Evolutionary conservation across 2,113 vertebrate species (phyloP), one percentile per base, ranked within the genome.

Genomic region (Turdus rufiventris): DNA sequence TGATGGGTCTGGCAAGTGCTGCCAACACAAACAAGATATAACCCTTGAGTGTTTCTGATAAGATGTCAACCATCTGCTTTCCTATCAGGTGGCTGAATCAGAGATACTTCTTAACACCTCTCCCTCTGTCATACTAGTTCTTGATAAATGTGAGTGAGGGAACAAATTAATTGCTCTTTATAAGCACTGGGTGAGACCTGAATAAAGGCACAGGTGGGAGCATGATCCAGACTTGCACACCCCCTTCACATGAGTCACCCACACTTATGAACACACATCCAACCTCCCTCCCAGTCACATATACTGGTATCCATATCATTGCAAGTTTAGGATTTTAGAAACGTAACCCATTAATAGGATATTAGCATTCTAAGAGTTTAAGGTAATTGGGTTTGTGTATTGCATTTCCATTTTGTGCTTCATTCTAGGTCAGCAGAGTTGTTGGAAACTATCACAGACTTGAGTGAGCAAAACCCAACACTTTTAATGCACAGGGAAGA

Each of bases 121-220:
- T 95, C 50, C 82, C 65, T 93, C 88, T 89, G 56, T 94, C 61
- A 79, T 48, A 72, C 53, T 53, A 76, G 72, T 33, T 84, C 89
- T 85, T 93, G 84, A 90, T 83, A 91, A 88, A 95, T 62, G 43
- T 47, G 56, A 66, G 42, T 60, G 63, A 93, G 36, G 62, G 75
- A 92, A 93, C 88, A 93, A 95, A 93, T 86, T 93, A 95, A 94
- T 93, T 94, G 73, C 91, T 96, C 87, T 92, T 93, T 93, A 81
- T 2, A 5, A 87, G 68, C 45, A 42, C 53, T 53, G 76, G 83
- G 33, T 31, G 50, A 90, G 79, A 87, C 56, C 61, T 86, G 75
- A 83, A 84, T 86, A 91, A 90, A 94, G n/a, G 67, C 36, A 94
- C n/a, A 33, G 72, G 62, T 80, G 71, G 53, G 65, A 91, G 83